These are phyloP conservation scores for Pheucticus melanocephalus DNA, from an alignment of 2,113 vertebrate species.

Conservation along the genomic window DNA sequence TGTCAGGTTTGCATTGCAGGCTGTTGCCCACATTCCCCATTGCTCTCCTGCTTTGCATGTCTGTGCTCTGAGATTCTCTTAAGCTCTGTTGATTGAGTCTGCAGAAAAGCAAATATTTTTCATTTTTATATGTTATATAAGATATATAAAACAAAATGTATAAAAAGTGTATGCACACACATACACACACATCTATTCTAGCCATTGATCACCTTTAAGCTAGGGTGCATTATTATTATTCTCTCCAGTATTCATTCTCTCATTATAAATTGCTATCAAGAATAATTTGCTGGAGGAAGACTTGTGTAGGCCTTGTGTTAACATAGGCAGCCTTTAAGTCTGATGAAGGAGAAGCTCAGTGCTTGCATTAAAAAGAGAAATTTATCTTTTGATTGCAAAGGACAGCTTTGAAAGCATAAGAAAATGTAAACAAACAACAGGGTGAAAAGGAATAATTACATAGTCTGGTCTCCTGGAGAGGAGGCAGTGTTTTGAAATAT, in stretches of 20 bases:
- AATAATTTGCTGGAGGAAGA: not conserved
- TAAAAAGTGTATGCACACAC: not conserved
- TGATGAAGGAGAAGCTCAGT: not conserved
- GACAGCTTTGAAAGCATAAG: not conserved
- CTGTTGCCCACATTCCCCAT: not conserved
- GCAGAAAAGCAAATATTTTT: not conserved
- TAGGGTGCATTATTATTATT: not conserved
- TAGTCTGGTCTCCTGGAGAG: not conserved
- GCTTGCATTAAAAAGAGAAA: not conserved
- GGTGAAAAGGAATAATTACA: not conserved
- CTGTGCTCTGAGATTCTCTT: not conserved
- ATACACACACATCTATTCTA: not conserved
- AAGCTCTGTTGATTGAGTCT: not conserved
- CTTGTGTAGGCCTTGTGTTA: not conserved
- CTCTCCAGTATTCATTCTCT: not conserved
- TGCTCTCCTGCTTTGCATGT: not conserved
- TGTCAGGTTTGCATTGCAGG: not conserved
- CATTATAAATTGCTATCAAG: not conserved
- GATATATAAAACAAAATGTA: not conserved
- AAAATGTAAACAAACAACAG: not conserved
- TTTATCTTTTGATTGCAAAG: not conserved
- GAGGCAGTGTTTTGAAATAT: not conserved
- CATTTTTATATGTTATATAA: not conserved
- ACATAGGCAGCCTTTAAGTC: not conserved
- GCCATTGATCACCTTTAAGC: not conserved